Base-by-base conservation (phyloP, 37 sponge, comb jelly and placozoan genomes). In the Cladorhizidae sp. region DNA sequence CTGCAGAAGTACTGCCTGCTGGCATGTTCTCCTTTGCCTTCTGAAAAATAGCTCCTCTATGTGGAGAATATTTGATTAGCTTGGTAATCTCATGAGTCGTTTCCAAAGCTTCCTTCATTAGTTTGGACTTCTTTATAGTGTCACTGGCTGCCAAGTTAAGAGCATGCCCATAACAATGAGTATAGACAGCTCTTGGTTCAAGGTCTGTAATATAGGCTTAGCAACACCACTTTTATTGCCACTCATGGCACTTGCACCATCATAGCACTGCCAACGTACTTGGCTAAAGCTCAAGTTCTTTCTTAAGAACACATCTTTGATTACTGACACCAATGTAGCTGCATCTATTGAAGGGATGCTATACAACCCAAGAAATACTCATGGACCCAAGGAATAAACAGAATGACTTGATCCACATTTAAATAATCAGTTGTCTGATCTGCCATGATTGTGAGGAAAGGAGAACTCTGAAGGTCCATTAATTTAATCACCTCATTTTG, bases 181-280 rank as follows among this genome's bases (percentile, higher is more conserved):
- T 85, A 63, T 56, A 85, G 5, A 90, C 78, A 36, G 38, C 50
- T 79, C 84, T 8, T 67, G 50, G 0, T 7, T 55, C 18, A 83
- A 78, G 22, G 29, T 38, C 42, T 52, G 1, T 14, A 49, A 86
- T 40, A n/a, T n/a, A n/a, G n/a, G n/a, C n/a, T n/a, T n/a, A n/a
- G n/a, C n/a, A n/a, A n/a, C n/a, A n/a, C 87, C 87, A 39, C 43
- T 40, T 74, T 74, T 86, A 56, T 25, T 20, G 40, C 81, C 87
- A 73, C 41, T 33, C 73, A 81, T 81, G 49, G 45, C 40, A 57
- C 73, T 72, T 56, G 82, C 93, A 0, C 85, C 88, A 71, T 92
- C 88, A 80, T 92, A 92, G 56, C 88, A 84, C 57, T 92, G 88
- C 12, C 93, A 62, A 37, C 92, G 38, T 12, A 75, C 18, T 42